Base-by-base conservation (phyloP, 1,140 invertebrate genomes). In the Drosophila rhopaloa region DNA sequence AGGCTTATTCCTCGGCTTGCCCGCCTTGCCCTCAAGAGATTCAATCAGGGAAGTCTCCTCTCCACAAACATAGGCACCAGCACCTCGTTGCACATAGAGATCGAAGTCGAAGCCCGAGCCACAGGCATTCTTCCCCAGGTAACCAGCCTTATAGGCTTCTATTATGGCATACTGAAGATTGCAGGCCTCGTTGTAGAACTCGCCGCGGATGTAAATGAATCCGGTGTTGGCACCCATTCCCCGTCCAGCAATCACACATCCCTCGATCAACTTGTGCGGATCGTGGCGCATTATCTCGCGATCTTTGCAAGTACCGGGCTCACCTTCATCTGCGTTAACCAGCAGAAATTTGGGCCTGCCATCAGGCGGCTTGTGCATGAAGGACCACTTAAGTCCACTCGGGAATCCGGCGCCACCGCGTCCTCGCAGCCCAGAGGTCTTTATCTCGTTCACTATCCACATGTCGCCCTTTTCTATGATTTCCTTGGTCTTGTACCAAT, bases 21-120 rank as follows among this genome's bases (percentile, higher is more conserved):
- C 92, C 9, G 84, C 73, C 55, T 93, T 93, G 11, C 96, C 96
- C 93, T 97, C 96, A n/a, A 97, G 68, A 7, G 95, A 96, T 92
- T 97, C 96, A 77, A 97, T 96, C 4, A 97, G 91, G 7, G 96
- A 95, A 0, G 96, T 97, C 92, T 97, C 96, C 92, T 97, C 96
- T 10, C 96, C 96, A 92, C 96, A 97, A 68, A 97, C 96, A 91
- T 97, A 97, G 2, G 96, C 96, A 3, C 96, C 96, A 37, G 96
- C 96, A 35, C 96, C 96, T 13, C 96, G 93, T 73, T 97, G 96
- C 58, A 97, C 93, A 84, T 94, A 96, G 0, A 97, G 93, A 91
- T 97, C 96, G 91, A 96, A 97, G 79, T 96, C 95, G 81, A 95
- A 97, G 0, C 96, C 96, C 14, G 95, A 94, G 2, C 95, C 95